phyloP scores from a whole-genome alignment of 2,113 vertebrate species.

The Rafetus swinhoei region DNA sequence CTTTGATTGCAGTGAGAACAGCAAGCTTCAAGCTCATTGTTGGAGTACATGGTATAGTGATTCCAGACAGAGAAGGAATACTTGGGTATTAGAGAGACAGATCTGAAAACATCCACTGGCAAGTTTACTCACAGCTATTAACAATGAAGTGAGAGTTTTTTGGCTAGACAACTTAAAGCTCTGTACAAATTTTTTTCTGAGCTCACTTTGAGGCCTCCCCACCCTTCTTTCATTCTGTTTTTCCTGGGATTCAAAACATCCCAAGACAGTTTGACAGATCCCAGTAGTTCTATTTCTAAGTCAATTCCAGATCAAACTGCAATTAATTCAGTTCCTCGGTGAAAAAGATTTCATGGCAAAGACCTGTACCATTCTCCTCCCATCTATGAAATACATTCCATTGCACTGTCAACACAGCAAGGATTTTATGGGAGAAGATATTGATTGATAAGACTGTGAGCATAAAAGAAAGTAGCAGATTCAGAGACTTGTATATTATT shows the following conservation, averaged over 20 bases:
- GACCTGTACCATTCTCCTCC: not conserved
- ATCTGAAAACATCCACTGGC: not conserved
- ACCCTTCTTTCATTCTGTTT: not conserved
- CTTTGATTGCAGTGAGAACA: conserved; percentile 20
- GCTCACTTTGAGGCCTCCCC: not conserved
- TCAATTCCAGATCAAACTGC: conserved; percentile 20
- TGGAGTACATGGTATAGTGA: not conserved
- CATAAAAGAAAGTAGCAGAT: conserved; percentile 2
- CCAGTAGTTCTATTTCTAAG: not conserved
- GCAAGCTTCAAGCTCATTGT: not conserved
- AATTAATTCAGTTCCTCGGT: not conserved
- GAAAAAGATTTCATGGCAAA: conserved; percentile 16
- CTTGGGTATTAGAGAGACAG: not conserved
- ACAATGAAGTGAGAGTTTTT: not conserved
- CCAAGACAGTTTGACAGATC: not conserved
- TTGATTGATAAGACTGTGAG: conserved; percentile 10
- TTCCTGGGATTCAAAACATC: not conserved
- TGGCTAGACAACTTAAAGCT: not conserved
- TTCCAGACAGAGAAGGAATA: not conserved
- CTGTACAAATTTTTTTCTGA: not conserved
- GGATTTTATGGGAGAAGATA: not conserved
- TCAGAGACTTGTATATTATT: not conserved
- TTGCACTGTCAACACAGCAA: conserved; percentile 40
- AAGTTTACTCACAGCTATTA: not conserved
- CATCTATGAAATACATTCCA: not conserved